Evolutionary conservation across 35 echinoderm and acorn worm genomes (phyloP).

Genomic region (Diadema setosum): DNA sequence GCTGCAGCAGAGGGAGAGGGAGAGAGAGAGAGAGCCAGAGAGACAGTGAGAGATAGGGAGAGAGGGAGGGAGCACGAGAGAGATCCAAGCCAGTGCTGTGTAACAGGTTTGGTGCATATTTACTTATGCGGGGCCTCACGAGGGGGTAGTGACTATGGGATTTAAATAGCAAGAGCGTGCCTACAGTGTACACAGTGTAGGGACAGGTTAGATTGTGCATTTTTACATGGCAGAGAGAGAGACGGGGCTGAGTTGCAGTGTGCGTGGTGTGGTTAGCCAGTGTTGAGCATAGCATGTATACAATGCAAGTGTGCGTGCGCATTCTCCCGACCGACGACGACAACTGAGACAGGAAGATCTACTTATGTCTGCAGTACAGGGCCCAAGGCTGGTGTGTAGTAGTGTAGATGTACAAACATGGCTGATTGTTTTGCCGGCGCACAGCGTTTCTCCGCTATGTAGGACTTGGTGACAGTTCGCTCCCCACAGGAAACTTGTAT

Average conservation of each 20-base stretch:
- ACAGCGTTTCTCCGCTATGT: no score
- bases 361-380: neutral
- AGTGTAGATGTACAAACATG: neutral
- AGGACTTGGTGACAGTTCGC: no score
- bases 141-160: neutral
- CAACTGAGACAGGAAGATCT: neutral
- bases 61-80: no score
- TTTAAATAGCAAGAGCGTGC: neutral
- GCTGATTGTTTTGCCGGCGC: no score
- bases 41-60: no score
- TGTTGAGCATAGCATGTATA: neutral
- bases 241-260: neutral
- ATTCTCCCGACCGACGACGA: neutral
- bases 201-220: neutral
- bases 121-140: neutral
- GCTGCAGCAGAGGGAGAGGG: no score
- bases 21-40: no score
- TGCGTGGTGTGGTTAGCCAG: neutral
- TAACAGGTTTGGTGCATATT: neutral
- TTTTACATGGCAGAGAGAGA: neutral
- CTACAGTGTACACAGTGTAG: neutral
- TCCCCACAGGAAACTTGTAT: no score
- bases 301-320: neutral
- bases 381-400: slow-evolving; percentile 1
- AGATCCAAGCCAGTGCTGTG: no score